Evolutionary conservation across 2,888 invertebrate species (phyloP).

Genomic region (Colostygia pectinataria): DNA sequence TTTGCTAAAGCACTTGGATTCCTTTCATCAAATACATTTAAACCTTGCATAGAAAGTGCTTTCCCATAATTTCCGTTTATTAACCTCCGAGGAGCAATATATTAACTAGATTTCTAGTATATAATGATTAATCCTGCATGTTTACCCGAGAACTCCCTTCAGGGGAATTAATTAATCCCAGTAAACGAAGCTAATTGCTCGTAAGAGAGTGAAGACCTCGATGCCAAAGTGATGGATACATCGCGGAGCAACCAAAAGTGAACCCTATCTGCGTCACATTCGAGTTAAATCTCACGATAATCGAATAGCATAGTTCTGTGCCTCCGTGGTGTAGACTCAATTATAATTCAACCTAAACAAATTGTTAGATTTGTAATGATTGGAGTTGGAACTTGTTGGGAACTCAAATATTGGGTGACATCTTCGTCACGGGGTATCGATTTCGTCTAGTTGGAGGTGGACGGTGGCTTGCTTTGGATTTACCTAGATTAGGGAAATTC

Average conservation of each 20-base stretch:
- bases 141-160: conserved; percentile 47
- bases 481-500: too few relatives aligned
- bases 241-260: conserved; percentile 34
- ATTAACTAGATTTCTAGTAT: conserved; percentile 40
- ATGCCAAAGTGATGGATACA: conserved; percentile 45
- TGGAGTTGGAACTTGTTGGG: conserved; percentile 23
- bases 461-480: too few relatives aligned
- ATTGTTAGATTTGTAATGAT: conserved; percentile 33
- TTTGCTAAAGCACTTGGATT: too few relatives aligned
- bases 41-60: too few relatives aligned
- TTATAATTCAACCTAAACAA: conserved; percentile 30
- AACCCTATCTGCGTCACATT: conserved; percentile 28
- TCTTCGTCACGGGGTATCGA: conserved; percentile 1
- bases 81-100: conserved; percentile 12
- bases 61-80: conserved; percentile 13
- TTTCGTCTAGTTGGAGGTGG: background rate
- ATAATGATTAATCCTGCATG: conserved; percentile 51
- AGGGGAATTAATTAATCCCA: conserved; percentile 60
- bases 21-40: too few relatives aligned
- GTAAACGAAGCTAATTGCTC: conserved; percentile 60
- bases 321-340: conserved; percentile 18
- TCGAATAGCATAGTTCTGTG: conserved; percentile 7
- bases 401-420: conserved; percentile 19
- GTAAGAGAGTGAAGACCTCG: conserved; percentile 42
- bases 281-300: conserved; percentile 22